Evolutionary conservation across 2,797 vertebrate species (phyloP).

Genomic region (Trichosurus vulpecula): DNA sequence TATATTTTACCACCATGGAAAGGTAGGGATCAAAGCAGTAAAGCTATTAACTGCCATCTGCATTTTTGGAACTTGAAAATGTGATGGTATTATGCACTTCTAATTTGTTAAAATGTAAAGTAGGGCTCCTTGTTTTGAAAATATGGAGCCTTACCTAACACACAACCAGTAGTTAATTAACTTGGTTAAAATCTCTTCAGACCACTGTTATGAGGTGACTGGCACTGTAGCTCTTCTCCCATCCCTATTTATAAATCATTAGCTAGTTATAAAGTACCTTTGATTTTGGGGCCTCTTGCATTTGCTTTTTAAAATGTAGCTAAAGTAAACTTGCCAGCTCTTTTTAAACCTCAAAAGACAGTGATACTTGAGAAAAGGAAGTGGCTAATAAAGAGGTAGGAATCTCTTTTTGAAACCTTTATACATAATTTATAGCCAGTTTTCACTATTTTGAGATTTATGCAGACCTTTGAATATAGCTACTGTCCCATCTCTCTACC

Average conservation of each 20-base stretch:
- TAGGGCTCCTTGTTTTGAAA: not conserved
- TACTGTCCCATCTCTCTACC: slow-evolving; percentile 53
- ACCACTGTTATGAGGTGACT: slow-evolving; percentile 65
- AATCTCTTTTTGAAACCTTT: slow-evolving; percentile 71
- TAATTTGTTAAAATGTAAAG: slow-evolving; percentile 46
- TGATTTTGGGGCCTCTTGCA: slow-evolving; percentile 45
- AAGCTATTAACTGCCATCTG: slow-evolving; percentile 16
- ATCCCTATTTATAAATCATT: slow-evolving; percentile 72
- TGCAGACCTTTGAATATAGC: slow-evolving; percentile 65
- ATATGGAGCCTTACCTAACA: not conserved
- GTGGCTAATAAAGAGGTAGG: slow-evolving; percentile 51
- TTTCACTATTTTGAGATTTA: slow-evolving; percentile 43
- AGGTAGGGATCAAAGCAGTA: not conserved
- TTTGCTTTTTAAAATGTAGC: slow-evolving; percentile 61
- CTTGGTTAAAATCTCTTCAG: slow-evolving; percentile 60
- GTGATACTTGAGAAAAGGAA: slow-evolving; percentile 57
- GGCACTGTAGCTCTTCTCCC: not conserved
- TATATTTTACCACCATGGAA: not conserved
- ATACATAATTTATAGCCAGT: slow-evolving; percentile 31
- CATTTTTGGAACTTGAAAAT: slow-evolving; percentile 35
- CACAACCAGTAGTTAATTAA: slow-evolving; percentile 48
- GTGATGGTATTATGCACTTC: not conserved
- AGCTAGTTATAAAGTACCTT: slow-evolving; percentile 58
- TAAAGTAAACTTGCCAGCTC: slow-evolving; percentile 38
- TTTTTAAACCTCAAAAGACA: slow-evolving; percentile 50